Conservation (phyloP, 2,113 vertebrate species). For the human region GRCh38 chr4:142561501-142562000, state of each 20-base stretch:
- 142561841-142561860: not conserved
- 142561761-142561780: conserved; percentile 29
- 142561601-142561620: no score
- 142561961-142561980: not conserved
- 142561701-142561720: not conserved
- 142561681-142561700: no score
- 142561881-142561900: not conserved
- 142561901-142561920: not conserved
- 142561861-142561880: not conserved
- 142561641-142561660: no score
- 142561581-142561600: no score
- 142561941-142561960: not conserved
- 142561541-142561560: no score
- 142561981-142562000: not conserved
- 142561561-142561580: no score
- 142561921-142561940: not conserved
- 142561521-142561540: no score
- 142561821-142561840: not conserved
- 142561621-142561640: no score
- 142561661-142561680: no score
- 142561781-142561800: not conserved
- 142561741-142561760: not conserved
- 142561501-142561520: no score
- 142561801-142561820: not conserved
- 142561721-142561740: not conserved